phyloP scores from a whole-genome alignment of 2,888 invertebrate genomes.

The Lordiphosa andalusiaca region DNA sequence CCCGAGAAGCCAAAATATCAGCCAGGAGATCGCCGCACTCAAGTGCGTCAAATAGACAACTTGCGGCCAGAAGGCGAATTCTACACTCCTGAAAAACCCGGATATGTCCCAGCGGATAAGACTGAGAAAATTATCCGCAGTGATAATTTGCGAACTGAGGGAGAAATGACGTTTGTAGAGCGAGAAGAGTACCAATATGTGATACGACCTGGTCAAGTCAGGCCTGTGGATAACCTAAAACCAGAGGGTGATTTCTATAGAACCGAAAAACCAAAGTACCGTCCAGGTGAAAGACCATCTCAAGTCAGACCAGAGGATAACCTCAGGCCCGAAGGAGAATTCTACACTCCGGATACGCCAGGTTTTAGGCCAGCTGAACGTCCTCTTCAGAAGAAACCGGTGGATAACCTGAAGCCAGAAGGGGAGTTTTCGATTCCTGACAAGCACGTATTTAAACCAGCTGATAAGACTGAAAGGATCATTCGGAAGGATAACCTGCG shows the following conservation, averaged over 20 bases:
- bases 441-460: too few species aligned
- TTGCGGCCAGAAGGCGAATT: slow-evolving; percentile 81
- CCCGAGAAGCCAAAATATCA: slow-evolving; percentile 68
- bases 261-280: slow-evolving; percentile 79
- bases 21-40: slow-evolving; percentile 46
- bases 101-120: slow-evolving; percentile 81
- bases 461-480: too few species aligned
- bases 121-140: slow-evolving; percentile 80
- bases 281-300: slow-evolving; percentile 79
- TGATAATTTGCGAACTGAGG: slow-evolving; percentile 80
- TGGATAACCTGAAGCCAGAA: slow-evolving; percentile 81
- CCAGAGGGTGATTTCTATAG: slow-evolving; percentile 83
- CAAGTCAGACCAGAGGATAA: slow-evolving; percentile 81
- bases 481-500: too few species aligned
- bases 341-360: slow-evolving; percentile 76
- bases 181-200: slow-evolving; percentile 81
- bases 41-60: slow-evolving; percentile 82
- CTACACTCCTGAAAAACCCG: slow-evolving; percentile 73
- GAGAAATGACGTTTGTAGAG: slow-evolving; percentile 68
- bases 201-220: slow-evolving; percentile 77
- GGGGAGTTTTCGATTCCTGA: slow-evolving; percentile 75
- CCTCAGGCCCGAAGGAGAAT: slow-evolving; percentile 20
- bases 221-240: slow-evolving; percentile 82
- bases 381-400: slow-evolving; percentile 80
- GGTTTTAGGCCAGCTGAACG: slow-evolving; percentile 81